phyloP scores from a whole-genome alignment of 2,797 vertebrate species.

The Zalophus californianus region DNA sequence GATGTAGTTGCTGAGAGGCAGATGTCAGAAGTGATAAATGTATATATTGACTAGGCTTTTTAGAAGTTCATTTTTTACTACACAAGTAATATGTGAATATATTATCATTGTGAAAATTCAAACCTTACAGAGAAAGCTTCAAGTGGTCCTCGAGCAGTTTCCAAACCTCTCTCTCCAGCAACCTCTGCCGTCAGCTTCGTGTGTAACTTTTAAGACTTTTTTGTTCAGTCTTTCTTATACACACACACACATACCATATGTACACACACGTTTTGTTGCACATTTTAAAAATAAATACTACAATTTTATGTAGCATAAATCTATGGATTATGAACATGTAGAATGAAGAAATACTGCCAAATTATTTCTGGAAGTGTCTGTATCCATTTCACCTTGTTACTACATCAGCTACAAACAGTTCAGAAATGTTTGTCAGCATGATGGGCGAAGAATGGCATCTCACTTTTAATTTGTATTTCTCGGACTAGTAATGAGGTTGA shows the following conservation, averaged over 20 bases:
- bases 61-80: conserved; percentile 6
- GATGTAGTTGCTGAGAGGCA: not conserved
- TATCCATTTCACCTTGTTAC: not conserved
- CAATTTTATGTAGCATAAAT: not conserved
- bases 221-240: not conserved
- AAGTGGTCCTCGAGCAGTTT: not conserved
- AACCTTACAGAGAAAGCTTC: not conserved
- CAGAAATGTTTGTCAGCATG: not conserved
- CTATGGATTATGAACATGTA: not conserved
- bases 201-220: not conserved
- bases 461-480: not conserved
- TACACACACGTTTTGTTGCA: not conserved
- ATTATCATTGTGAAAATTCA: not conserved
- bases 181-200: not conserved
- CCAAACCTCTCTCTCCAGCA: not conserved
- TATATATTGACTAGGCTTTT: not conserved
- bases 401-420: not conserved
- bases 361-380: not conserved
- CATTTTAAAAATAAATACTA: not conserved
- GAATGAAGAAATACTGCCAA: not conserved
- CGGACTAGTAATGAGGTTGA: not conserved
- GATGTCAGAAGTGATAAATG: not conserved
- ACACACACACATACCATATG: not conserved
- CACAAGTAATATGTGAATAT: not conserved
- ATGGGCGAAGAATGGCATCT: not conserved